Evolutionary conservation across 2,113 vertebrate species (phyloP).

Genomic region (Melanocharis versteri): DNA sequence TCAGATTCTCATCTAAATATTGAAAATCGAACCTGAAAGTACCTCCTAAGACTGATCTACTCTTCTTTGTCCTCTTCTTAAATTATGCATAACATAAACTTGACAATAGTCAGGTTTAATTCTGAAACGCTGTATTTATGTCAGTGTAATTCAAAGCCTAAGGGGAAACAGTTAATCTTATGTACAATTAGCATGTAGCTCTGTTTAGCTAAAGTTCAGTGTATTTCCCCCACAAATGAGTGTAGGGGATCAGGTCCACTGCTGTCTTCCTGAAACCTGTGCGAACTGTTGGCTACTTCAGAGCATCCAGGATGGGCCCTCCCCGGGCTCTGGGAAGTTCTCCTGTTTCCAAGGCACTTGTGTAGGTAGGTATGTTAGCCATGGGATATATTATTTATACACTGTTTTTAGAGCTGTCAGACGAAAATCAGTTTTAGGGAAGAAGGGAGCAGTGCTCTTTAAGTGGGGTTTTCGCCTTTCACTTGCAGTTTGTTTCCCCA

Average conservation of each 20-base stretch:
- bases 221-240: neutral
- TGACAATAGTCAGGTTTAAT: neutral
- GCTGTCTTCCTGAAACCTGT: neutral
- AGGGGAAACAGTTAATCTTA: neutral
- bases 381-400: neutral
- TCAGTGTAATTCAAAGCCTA: neutral
- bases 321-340: fast-evolving
- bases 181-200: neutral
- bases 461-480: neutral
- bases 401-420: neutral
- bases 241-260: neutral
- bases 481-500: neutral
- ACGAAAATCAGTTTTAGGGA: neutral
- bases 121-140: neutral
- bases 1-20: neutral
- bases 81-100: neutral
- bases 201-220: neutral
- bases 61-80: neutral
- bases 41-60: neutral
- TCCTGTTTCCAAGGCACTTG: neutral
- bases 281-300: neutral
- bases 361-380: neutral
- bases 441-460: neutral
- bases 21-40: neutral
- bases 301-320: neutral